These are phyloP conservation scores for Myotis daubentonii DNA, from an alignment of 2,797 vertebrate species.

Conservation along the genomic window DNA sequence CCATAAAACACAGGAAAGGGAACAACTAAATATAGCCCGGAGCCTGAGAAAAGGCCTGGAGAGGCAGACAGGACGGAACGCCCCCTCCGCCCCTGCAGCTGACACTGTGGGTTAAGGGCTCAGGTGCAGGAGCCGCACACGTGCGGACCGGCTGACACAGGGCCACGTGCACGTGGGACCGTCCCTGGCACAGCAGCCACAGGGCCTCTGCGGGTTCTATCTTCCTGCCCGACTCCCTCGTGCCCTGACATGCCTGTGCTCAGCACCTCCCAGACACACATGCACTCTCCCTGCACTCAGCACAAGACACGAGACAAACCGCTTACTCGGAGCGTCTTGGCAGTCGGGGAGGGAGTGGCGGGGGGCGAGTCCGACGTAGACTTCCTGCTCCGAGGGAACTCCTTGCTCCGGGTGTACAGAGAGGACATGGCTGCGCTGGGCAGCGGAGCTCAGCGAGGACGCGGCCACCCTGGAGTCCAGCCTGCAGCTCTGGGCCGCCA, in stretches of 20 bases:
- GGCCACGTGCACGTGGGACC: not conserved
- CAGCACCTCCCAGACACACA: not conserved
- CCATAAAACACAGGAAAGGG: not conserved
- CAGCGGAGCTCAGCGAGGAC: not conserved
- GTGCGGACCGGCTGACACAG: not conserved
- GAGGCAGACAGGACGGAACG: not conserved
- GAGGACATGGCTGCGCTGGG: slow-evolving; percentile 90
- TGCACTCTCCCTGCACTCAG: not conserved
- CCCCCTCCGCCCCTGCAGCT: no score
- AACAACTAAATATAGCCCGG: not conserved
- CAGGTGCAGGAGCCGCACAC: not conserved
- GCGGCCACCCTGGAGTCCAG: not conserved
- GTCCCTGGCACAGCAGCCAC: not conserved
- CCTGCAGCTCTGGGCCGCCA: not conserved
- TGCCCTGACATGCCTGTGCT: not conserved
- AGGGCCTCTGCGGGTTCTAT: not conserved
- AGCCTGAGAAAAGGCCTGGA: slow-evolving; percentile 30
- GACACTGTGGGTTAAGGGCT: not conserved
- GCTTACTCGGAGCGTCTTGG: slow-evolving; percentile 97
- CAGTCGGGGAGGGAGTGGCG: slow-evolving; percentile 93
- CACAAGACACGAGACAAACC: not conserved
- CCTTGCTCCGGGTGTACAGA: slow-evolving; percentile 93
- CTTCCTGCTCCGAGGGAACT: slow-evolving; percentile 93
- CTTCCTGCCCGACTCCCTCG: not conserved
- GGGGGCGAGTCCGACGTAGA: slow-evolving; percentile 95